Evolutionary conservation across 2,888 invertebrate species (phyloP), one percentile per base, ranked within the genome.

Genomic region (Lathronympha strigana): DNA sequence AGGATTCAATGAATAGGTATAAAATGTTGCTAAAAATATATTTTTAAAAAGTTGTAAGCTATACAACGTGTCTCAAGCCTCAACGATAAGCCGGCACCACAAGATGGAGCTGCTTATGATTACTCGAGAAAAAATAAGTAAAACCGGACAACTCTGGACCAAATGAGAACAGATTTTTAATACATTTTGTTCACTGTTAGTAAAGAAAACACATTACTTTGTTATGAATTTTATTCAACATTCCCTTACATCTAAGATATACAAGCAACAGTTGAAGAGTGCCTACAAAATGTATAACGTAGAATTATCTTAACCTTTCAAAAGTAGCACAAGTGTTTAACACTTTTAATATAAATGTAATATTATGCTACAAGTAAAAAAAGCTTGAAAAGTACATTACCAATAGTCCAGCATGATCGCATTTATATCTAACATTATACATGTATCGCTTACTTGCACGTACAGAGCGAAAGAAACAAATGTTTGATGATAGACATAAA

Each of bases 231-330:
- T 66, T 61, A 60, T 60, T 61, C 38, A 61, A 61, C 60, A 60
- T 54, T 51, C 53, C 45, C 66, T 66, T 61, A 66, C 36, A 51
- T n/a, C 23, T 61, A 61, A 53, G 19, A 63, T 57, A 31, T 63
- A 57, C 57, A 49, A 64, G 60, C 57, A 49, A 28, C 28, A 31
- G 31, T 13, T 19, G 33, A 62, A 6, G 17, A 31, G 33, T 53
- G 43, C 45, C 53, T 31, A 57, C n/a, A 45, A 45, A 33, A 40
- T 38, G 31, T 40, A 51, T 40, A 11, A 28, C 9, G 1, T 17
- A 53, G 15, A 38, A 51, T 45, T 5, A 38, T 47, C 15, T 55
- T 19, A 28, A 47, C 45, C 13, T 47, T 13, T 5, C 6, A 23
- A 47, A n/a, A 47, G 15, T 15, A 49, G 55, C 28, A 49, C 13